phyloP scores from a whole-genome alignment of 1,140 invertebrate genomes.

The Zaprionus tsacasi region DNA sequence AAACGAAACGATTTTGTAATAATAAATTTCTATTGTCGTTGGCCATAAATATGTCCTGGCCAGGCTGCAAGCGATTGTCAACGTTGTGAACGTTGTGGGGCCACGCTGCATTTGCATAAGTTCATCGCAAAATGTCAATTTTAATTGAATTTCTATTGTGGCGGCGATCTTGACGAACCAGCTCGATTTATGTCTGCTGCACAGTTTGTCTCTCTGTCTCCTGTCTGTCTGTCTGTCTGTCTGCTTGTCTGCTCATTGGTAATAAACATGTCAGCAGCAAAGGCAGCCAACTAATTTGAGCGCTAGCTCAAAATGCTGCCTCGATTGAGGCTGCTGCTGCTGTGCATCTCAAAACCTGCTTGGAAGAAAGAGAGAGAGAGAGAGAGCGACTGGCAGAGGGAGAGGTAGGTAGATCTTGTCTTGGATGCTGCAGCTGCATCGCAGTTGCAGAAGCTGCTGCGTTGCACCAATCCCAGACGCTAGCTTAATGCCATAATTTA shows the following conservation, averaged over 20 bases:
- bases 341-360: slow-evolving; percentile 35
- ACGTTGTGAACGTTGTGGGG: slow-evolving; percentile 23
- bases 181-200: slow-evolving; percentile 62
- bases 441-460: slow-evolving; percentile 35
- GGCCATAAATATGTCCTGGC: slow-evolving; percentile 65
- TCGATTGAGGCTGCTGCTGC: not conserved
- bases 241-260: slow-evolving; percentile 33
- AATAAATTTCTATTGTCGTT: slow-evolving; percentile 66
- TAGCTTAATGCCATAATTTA: slow-evolving; percentile 81
- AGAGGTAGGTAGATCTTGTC: slow-evolving; percentile 44
- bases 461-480: slow-evolving; percentile 76
- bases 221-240: not conserved
- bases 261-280: slow-evolving; percentile 76
- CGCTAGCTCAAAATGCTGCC: slow-evolving; percentile 36
- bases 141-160: slow-evolving; percentile 81
- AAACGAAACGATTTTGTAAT: slow-evolving; percentile 32
- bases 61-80: slow-evolving; percentile 11
- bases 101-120: slow-evolving; percentile 56
- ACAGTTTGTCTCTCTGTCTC: not conserved
- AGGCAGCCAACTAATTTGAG: slow-evolving; percentile 68
- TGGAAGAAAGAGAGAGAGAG: slow-evolving; percentile 21
- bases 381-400: slow-evolving; percentile 25
- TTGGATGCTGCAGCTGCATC: slow-evolving; percentile 34
- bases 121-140: slow-evolving; percentile 78
- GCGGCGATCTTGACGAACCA: slow-evolving; percentile 37